A percentile compares a stretch with the other conserved stretches of the same genome.
Conservation (phyloP, 2,797 vertebrate species). For the Aselliscus stoliczkanus region DNA sequence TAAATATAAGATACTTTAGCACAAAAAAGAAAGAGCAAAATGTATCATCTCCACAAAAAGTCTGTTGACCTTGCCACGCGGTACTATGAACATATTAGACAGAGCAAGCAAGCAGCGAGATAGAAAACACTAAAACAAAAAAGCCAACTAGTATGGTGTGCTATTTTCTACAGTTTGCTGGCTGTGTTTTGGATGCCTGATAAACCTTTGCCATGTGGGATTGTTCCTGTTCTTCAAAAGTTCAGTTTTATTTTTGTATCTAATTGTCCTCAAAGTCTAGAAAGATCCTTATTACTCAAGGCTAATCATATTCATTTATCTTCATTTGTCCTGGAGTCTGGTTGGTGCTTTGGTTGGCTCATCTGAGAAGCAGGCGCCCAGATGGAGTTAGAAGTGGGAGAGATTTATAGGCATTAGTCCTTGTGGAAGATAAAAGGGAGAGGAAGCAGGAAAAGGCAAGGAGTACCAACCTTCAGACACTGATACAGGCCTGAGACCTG, state of each 20-base stretch:
- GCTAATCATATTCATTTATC: not conserved
- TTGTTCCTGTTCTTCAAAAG: not conserved
- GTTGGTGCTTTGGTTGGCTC: not conserved
- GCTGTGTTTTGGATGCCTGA: not conserved
- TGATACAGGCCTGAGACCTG: not conserved
- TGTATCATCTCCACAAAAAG: not conserved
- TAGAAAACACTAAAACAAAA: not conserved
- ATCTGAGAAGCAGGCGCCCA: not conserved
- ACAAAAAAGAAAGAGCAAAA: not conserved
- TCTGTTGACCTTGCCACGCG: not conserved
- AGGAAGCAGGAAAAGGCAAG: not conserved
- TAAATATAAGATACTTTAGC: not conserved
- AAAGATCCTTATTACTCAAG: not conserved
- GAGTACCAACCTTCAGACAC: not conserved
- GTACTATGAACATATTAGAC: not conserved
- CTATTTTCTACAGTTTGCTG: not conserved
- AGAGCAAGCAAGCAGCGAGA: not conserved
- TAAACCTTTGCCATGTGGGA: not conserved
- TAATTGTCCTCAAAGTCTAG: not conserved
- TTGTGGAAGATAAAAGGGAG: not conserved
- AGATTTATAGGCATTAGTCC: not conserved
- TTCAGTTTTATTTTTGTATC: not conserved
- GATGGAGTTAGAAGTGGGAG: not conserved
- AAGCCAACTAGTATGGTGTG: not conserved
- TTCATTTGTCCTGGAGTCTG: not conserved